Evolutionary conservation across 2,888 invertebrate species (phyloP), one percentile per base, ranked within the genome.

Genomic region (Buathra laborator): DNA sequence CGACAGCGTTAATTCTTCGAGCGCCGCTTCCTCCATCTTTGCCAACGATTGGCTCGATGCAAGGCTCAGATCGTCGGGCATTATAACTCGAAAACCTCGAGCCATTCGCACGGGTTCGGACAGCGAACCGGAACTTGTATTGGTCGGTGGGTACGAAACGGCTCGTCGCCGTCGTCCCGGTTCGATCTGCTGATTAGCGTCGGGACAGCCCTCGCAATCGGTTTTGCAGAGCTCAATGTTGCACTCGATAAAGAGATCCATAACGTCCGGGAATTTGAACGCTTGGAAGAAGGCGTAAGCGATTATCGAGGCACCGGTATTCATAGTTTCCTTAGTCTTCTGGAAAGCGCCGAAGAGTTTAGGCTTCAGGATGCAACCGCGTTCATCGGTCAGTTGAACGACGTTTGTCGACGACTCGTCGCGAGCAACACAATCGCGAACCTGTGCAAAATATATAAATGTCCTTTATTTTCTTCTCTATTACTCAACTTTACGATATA

Each of bases 271-370:
- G 94, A 97, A 97, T 93, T 97, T 97, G 94, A 97, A 97, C 0
- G 97, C 97, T 91, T 96, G 97, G 94, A 97, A 97, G 95, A 95
- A 97, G 0, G 97, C 97, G 89, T 95, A 97, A 0, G 97, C 97
- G 37, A 97, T 96, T 29, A 97, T 95, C 4, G 97, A 96, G 9
- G 97, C 96, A 24, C 96, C 97, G 0, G 96, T 96, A 86, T 96
- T 96, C 56, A 96, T 96, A 4, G 97, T 97, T 2, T 97, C 96
- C 88, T 95, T 95, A 0, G 97, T 97, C 92, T 97, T 97, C 92
- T 97, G 97, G 96, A 97, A 97, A 0, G 97, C 95, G 0, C 97
- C 97, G 90, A 97, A 97, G 2, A 97, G 94, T 93, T 97, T 97
- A 0, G 97, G 96, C 91, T 97, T 97, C 5, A 97, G 92, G 0